phyloP scores from a whole-genome alignment of 1,140 invertebrate genomes.

The Drosophila tropicalis region DNA sequence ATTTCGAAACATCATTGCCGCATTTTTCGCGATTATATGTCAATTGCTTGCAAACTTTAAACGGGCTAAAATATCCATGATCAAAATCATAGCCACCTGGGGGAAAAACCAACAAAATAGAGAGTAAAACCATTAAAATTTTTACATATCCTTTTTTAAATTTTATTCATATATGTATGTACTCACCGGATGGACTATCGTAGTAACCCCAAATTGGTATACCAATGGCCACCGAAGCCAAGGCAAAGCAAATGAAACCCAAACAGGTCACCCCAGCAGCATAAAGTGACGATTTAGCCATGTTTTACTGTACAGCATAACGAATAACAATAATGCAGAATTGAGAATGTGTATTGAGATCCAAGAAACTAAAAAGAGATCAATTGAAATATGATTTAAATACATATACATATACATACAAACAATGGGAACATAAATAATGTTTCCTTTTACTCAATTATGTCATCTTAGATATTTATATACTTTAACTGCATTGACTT shows the following conservation, averaged over 20 bases:
- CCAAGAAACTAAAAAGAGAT: slow-evolving; percentile 35
- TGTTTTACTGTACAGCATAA: slow-evolving; percentile 80
- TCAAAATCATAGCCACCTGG: slow-evolving; percentile 84
- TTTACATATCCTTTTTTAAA: slow-evolving; percentile 75
- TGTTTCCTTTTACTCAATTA: slow-evolving; percentile 25
- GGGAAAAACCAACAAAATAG: background rate
- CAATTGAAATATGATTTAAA: background rate
- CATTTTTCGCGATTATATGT: slow-evolving; percentile 92
- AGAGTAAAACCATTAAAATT: slow-evolving; percentile 46
- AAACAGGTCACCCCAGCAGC: slow-evolving; percentile 89
- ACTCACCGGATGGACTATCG: slow-evolving; percentile 84
- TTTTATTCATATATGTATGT: slow-evolving; percentile 2
- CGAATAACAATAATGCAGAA: slow-evolving; percentile 52
- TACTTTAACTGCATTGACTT: slow-evolving; percentile 25
- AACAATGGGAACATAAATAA: background rate
- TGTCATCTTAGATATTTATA: slow-evolving; percentile 20
- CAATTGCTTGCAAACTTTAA: slow-evolving; percentile 91
- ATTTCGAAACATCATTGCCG: slow-evolving; percentile 89
- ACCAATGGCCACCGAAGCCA: slow-evolving; percentile 89
- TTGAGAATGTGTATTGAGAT: slow-evolving; percentile 52
- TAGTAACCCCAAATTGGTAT: slow-evolving; percentile 92
- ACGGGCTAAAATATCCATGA: slow-evolving; percentile 93
- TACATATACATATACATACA: too few relatives aligned
- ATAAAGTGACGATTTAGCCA: slow-evolving; percentile 85
- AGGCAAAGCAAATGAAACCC: slow-evolving; percentile 90